phyloP scores from a whole-genome alignment of 2,113 vertebrate species.

The Laticauda laticaudata region DNA sequence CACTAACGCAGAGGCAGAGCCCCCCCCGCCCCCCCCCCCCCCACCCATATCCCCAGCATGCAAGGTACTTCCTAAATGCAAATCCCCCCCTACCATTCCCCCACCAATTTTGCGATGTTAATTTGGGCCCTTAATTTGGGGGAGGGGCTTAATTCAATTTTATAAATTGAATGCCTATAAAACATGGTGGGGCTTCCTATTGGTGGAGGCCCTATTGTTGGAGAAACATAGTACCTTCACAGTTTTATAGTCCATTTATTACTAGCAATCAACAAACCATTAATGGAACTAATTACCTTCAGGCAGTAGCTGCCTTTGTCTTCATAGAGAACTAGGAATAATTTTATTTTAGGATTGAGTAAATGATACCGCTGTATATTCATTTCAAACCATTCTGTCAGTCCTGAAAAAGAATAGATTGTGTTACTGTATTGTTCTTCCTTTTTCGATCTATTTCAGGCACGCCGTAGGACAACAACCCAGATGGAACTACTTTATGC shows the following conservation, averaged over 20 bases:
- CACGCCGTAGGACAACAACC: slow-evolving; percentile 91
- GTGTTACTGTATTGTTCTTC: background rate
- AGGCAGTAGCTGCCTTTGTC: background rate
- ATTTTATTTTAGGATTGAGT: background rate
- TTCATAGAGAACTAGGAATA: background rate
- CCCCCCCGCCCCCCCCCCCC: too few species aligned
- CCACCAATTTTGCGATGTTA: too few species aligned
- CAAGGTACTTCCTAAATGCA: too few species aligned
- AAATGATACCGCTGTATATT: background rate
- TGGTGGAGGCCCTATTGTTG: too few species aligned
- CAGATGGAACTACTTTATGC: slow-evolving; percentile 97
- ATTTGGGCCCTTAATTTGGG: too few species aligned
- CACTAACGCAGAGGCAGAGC: too few species aligned
- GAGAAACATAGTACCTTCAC: too few species aligned
- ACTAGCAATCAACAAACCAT: background rate
- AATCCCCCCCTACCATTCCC: too few species aligned
- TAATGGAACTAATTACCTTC: background rate
- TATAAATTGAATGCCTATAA: too few species aligned
- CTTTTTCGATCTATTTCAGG: slow-evolving; percentile 68
- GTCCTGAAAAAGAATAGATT: background rate
- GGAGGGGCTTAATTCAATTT: too few species aligned
- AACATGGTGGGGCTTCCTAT: too few species aligned
- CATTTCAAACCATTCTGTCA: background rate
- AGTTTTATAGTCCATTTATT: background rate
- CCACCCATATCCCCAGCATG: too few species aligned